Conservation (phyloP, 2,888 invertebrate species). For the Molanna angustata region DNA sequence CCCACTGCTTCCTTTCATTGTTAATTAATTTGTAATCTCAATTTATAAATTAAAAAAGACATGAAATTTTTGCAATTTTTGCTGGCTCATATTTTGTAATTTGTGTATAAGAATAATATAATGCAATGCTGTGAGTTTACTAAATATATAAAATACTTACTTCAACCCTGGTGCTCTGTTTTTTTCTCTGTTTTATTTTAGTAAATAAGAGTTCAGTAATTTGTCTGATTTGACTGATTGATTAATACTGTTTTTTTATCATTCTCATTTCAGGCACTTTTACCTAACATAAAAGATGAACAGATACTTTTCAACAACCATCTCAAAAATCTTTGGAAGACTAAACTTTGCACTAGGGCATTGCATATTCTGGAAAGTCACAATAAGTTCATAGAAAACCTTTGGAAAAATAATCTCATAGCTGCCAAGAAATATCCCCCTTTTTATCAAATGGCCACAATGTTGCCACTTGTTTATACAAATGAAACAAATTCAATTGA, state of each 20-base stretch:
- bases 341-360: not conserved
- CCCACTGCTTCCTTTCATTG: too few relatives aligned
- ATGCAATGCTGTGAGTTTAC: not conserved
- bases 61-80: too few relatives aligned
- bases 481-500: constrained; percentile 20
- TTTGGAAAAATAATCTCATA: not conserved
- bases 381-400: not conserved
- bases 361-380: not conserved
- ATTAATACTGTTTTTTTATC: too few relatives aligned
- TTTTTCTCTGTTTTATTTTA: not conserved
- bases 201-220: not conserved
- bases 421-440: constrained; percentile 28
- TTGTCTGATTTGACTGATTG: too few relatives aligned
- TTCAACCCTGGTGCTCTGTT: not conserved
- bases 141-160: not conserved
- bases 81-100: too few relatives aligned
- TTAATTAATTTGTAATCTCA: too few relatives aligned
- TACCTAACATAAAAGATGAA: not conserved
- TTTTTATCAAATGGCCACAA: constrained; percentile 23
- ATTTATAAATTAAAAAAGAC: too few relatives aligned
- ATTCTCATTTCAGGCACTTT: not conserved
- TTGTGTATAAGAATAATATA: not conserved
- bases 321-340: not conserved
- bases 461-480: constrained; percentile 24
- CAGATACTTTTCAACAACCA: not conserved